Evolutionary conservation across 2,888 invertebrate genomes (phyloP), one percentile per base, ranked within the genome.

Genomic region (Drosophila multiciliata): DNA sequence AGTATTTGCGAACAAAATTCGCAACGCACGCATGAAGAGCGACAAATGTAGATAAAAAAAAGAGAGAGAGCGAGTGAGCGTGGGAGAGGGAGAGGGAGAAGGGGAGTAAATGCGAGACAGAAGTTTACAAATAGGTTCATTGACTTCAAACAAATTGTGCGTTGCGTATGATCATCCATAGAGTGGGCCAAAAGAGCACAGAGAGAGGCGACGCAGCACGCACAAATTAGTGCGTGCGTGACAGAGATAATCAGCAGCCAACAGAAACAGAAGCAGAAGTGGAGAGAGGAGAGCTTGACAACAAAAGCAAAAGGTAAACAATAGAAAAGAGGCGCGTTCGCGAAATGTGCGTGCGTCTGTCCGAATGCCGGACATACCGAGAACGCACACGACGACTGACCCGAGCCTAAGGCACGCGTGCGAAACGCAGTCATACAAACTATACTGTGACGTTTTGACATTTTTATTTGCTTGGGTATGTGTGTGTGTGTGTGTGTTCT

Each of bases 81-180:
- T 38, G 33, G 29, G 50, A 26, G 61, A 58, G 33, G 29, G 50
- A 26, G 61, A 58, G 49, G 33, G 49, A 20, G 49, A 50, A 26
- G 26, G 17, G 26, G 17, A 38, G 38, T 17, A 11, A 8, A 17
- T 40, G 45, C 15, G 15, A 45, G 68, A 52, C 35, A 53, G 23
- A 61, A 61, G 59, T 73, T 73, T 73, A 78, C 85, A 42, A 69
- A 81, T 73, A 81, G 87, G 85, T 89, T 85, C 89, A 83, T 73
- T 84, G 89, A 85, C 85, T 80, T 71, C 85, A 85, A 85, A 85
- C 89, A 85, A 78, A 88, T 26, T 55, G 38, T 45, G 60, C 67
- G 17, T 55, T 53, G 68, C 40, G 73, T 80, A 73, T 69, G 67
- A 67, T 77, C 38, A 20, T 77, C 33, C 15, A 33, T 40, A 57